phyloP scores from a whole-genome alignment of 2,888 invertebrate species.

The Lasioglossum lativentre region DNA sequence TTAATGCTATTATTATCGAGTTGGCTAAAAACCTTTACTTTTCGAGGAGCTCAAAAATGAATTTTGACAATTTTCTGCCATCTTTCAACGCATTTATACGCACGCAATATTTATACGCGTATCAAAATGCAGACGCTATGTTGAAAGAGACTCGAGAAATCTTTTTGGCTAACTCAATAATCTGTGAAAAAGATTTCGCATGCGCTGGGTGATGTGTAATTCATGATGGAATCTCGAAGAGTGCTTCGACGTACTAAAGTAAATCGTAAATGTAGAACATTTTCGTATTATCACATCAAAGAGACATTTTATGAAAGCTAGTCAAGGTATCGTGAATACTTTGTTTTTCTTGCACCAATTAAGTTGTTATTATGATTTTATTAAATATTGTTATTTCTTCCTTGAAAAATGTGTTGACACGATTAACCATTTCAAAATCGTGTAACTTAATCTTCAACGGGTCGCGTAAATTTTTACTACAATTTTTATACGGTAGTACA shows the following conservation, averaged over 20 bases:
- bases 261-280: not conserved
- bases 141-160: not conserved
- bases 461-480: not conserved
- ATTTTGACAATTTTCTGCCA: not conserved
- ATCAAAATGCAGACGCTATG: not conserved
- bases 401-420: not conserved
- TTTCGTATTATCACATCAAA: not conserved
- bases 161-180: slow-evolving; percentile 1
- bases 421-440: not conserved
- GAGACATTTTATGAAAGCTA: not conserved
- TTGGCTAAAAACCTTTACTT: not conserved
- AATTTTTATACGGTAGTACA: not conserved
- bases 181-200: not conserved
- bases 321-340: not conserved
- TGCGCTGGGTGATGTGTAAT: not conserved
- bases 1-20: not conserved
- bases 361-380: too few species aligned
- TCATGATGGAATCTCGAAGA: not conserved
- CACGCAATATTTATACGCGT: not conserved
- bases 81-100: not conserved
- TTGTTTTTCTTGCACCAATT: too few species aligned
- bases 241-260: not conserved
- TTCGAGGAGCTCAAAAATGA: not conserved
- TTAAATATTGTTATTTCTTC: too few species aligned
- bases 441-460: not conserved